Evolutionary conservation across 2,797 vertebrate genomes (phyloP), one percentile per base, ranked within the genome.

Genomic region (Leptatherina wallacei): DNA sequence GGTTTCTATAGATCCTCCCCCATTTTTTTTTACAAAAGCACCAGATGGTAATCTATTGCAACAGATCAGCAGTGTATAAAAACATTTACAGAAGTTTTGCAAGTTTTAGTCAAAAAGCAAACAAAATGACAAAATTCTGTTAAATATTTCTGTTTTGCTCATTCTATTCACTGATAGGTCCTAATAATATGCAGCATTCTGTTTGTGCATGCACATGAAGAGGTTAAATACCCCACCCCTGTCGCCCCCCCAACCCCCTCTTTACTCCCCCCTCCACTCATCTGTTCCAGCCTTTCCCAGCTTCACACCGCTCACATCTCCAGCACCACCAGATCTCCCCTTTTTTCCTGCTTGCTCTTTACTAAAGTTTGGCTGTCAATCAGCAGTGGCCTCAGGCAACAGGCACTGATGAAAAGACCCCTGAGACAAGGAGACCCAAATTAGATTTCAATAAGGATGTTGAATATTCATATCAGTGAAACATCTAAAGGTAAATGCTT

Each of bases 361-460:
- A 89, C 91, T 95, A 96, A 95, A 95, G 91, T 95, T 92, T 94
- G 95, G 93, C 97, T 96, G 98, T 97, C 97, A 99, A 95, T 98
- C 97, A 97, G 92, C 86, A 90, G 90, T 95, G 92, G 96, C 97
- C 96, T 95, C 87, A 3, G 97, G 98, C 97, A 91, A 94, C 97
- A 96, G 96, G 94, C 95, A 95, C 95, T 97, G 97, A 98, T 98
- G 96, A 98, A 97, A 98, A 97, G 95, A 94, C 96, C 97, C 97
- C 92, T 91, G 98, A 98, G 97, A 97, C 95, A 4, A 92, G 96
- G 94, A 96, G 95, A 96, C 96, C 96, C 95, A 97, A 97, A 97
- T 98, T 97, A 97, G 96, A 96, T 97, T 97, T 98, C 96, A 99
- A 98, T 97, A 97, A 97, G 96, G 96, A 96, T 95, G 93, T 92